Base-by-base conservation (phyloP, 2,113 vertebrate genomes). In the Ranitomeya variabilis region DNA sequence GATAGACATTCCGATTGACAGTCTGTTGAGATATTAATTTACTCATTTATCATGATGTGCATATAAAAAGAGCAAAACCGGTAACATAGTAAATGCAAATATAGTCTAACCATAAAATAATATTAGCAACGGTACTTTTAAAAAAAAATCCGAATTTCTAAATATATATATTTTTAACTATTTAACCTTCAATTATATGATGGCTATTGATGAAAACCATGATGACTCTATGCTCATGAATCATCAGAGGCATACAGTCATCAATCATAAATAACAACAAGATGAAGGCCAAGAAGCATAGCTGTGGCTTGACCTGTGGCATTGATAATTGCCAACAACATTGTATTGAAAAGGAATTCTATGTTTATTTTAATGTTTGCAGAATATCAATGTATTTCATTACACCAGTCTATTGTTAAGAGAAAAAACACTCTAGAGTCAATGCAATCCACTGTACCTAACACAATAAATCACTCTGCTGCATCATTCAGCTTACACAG, bases 301-400 rank as follows among this genome's bases (percentile, higher is more conserved):
- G n/a, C 54, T 31, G 66, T 57, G 54, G 73, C 23, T 57, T 85
- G 83, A 85, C 82, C 82, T 51, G 9, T 84, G 82, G 55, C 37
- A 59, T 71, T 85, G 52, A 52, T 85, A 74, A 85, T 59, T 85
- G 54, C 15, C 83, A 74, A 31, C 37, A 64, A 51, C 19, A 13
- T 66, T 57, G 23, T 60, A 2, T 57, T 52, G 4, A 13, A 85
- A 71, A 85, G 6, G 60, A 85, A 71, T 15, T 18, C n/a, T 57
- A 18, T 64, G 31, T 84, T 6, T 71, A n/a, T 85, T 85, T 85
- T 55, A 23, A 71, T 51, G n/a, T 85, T 74, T 73, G 54, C 13
- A 37, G 52, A 85, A 73, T 74, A 19, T 16, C 64, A 84, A 26
- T 85, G 71, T 66, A 85, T 73, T 54, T 74, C 52, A 85, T 85